A percentile compares a stretch with the other conserved stretches of the same genome.
phyloP scores from a whole-genome alignment of 2,888 invertebrate genomes.

The Chaitophorus viminalis region DNA sequence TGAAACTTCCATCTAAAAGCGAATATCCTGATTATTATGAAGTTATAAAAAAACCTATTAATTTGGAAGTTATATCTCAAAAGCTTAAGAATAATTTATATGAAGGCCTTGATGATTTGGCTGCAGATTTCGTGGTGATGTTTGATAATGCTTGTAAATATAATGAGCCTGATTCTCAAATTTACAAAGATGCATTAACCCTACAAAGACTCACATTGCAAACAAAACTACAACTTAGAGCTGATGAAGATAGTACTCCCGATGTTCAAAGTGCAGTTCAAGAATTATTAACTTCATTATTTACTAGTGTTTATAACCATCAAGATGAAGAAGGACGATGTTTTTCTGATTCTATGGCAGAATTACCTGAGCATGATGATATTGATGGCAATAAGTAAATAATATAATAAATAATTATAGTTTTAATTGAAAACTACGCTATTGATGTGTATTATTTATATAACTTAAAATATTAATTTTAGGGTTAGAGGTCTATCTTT shows the following conservation, averaged over 20 bases:
- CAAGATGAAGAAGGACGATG: conserved; percentile 95
- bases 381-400: conserved; percentile 74
- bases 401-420: neutral
- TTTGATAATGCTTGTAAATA: conserved; percentile 97
- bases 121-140: conserved; percentile 90
- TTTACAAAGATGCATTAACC: conserved; percentile 95
- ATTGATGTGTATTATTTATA: conserved; percentile 47
- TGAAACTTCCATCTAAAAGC: conserved; percentile 90
- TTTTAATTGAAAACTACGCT: neutral
- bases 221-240: conserved; percentile 87
- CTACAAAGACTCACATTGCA: conserved; percentile 91
- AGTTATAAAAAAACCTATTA: conserved; percentile 94
- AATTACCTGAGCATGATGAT: conserved; percentile 89
- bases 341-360: conserved; percentile 95
- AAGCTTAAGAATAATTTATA: conserved; percentile 77
- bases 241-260: conserved; percentile 86
- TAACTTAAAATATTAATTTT: conserved; percentile 63
- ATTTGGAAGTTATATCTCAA: conserved; percentile 92
- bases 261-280: conserved; percentile 90
- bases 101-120: conserved; percentile 84
- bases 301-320: conserved; percentile 94
- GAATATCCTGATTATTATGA: conserved; percentile 98
- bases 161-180: conserved; percentile 96
- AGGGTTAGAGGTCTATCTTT: conserved; percentile 86
- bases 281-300: conserved; percentile 88